A percentile compares a stretch with the other conserved stretches of the same genome.
phyloP scores from a whole-genome alignment of 2,888 invertebrate species.

The Branchellion lobata region DNA sequence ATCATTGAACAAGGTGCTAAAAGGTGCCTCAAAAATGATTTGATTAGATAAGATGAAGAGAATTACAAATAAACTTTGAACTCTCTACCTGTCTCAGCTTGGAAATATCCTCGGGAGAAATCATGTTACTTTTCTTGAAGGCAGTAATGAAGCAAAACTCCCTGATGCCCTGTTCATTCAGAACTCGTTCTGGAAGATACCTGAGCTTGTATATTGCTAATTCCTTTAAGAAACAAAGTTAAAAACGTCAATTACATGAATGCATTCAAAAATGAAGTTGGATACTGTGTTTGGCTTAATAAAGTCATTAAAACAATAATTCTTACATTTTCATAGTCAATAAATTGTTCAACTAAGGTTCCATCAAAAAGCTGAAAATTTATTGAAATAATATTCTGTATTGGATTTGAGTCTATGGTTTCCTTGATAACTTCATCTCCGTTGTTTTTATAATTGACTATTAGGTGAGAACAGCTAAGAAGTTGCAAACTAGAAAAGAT shows the following conservation, averaged over 20 bases:
- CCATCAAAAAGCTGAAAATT: slow-evolving; percentile 89
- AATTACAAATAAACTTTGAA: neutral
- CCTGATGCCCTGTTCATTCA: slow-evolving; percentile 67
- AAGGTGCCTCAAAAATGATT: too few relatives aligned
- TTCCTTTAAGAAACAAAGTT: too few relatives aligned
- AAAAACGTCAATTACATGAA: neutral
- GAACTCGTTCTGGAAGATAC: slow-evolving; percentile 86
- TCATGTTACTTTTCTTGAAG: slow-evolving; percentile 81
- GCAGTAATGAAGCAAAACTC: slow-evolving; percentile 82
- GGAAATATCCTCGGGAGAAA: slow-evolving; percentile 93
- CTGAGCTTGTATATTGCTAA: slow-evolving; percentile 85
- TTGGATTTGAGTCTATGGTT: slow-evolving; percentile 85
- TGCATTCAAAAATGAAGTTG: neutral
- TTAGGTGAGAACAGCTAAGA: slow-evolving; percentile 52
- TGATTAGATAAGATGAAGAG: too few relatives aligned
- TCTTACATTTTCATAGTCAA: slow-evolving; percentile 87
- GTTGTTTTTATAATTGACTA: slow-evolving; percentile 66
- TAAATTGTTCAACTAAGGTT: slow-evolving; percentile 83
- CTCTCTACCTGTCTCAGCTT: slow-evolving; percentile 81
- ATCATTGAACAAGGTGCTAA: too few relatives aligned
- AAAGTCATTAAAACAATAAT: neutral
- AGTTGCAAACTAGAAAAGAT: too few relatives aligned
- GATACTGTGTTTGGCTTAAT: neutral
- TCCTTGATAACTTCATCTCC: slow-evolving; percentile 91
- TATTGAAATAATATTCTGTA: slow-evolving; percentile 82